Percentiles rank a stretch among this genome's conserved stretches.
These are phyloP conservation scores for Maniola jurtina DNA, from an alignment of 1,140 invertebrate genomes.

Conservation along the genomic window DNA sequence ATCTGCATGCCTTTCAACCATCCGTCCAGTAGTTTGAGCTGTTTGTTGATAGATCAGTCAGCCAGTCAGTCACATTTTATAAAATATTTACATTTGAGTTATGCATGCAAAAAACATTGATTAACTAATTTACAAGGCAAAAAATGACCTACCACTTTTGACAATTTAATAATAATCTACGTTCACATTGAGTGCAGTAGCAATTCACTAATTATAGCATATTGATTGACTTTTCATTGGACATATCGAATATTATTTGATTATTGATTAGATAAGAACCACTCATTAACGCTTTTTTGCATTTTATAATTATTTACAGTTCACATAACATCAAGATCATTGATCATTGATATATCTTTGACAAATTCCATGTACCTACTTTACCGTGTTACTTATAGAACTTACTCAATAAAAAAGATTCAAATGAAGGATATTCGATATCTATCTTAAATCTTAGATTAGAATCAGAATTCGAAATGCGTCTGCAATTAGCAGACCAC, in stretches of 20 bases:
- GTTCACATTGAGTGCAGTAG: not conserved
- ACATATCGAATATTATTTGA: not conserved
- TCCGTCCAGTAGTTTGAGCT: no score
- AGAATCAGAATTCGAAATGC: not conserved
- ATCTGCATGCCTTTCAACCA: no score
- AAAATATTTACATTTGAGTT: no score
- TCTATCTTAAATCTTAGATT: not conserved
- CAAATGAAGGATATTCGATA: not conserved
- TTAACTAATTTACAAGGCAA: not conserved
- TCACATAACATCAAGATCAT: not conserved
- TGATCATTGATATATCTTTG: not conserved
- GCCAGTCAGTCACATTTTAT: no score
- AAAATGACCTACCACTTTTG: not conserved
- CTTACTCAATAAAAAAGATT: no score
- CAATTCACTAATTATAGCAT: not conserved
- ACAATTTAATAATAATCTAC: not conserved
- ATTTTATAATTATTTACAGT: not conserved
- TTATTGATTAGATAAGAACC: not conserved
- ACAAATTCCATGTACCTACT: no score
- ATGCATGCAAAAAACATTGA: no score
- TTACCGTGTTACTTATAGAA: no score
- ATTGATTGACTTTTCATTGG: not conserved
- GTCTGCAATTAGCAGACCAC: not conserved
- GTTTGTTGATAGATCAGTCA: no score
- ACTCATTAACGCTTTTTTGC: not conserved